Evolutionary conservation across 2,797 vertebrate species (phyloP).

Genomic region (Ctenosaura bakeri): DNA sequence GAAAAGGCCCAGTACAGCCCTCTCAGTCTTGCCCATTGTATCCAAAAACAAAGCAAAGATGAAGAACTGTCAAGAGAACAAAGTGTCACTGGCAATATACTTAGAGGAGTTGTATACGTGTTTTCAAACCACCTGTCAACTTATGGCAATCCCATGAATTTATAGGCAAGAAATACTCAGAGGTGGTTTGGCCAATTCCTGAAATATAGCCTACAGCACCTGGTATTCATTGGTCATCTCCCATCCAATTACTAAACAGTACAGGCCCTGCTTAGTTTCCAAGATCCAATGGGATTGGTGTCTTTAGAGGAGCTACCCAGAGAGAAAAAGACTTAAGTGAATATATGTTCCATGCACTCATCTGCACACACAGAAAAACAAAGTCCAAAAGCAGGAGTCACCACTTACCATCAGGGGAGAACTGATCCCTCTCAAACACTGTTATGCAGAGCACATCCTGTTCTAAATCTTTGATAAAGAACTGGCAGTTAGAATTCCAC

Average conservation of each 20-base stretch:
- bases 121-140: no score
- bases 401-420: constrained; percentile 93
- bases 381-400: background rate
- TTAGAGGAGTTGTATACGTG: background rate
- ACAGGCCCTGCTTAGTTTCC: no score
- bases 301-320: background rate
- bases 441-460: constrained; percentile 98
- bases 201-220: no score
- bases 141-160: no score
- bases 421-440: constrained; percentile 98
- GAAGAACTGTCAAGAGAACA: background rate
- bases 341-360: background rate
- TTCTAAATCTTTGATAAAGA: constrained; percentile 98
- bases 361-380: background rate
- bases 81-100: background rate
- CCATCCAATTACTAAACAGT: no score
- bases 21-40: background rate
- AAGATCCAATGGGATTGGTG: no score
- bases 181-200: no score
- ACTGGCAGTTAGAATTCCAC: constrained; percentile 99
- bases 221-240: no score
- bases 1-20: background rate
- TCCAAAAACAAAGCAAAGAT: background rate
- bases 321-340: background rate
- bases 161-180: no score